A percentile compares a stretch with the other conserved stretches of the same genome.
Evolutionary conservation across 2,113 vertebrate species (phyloP).

Genomic region (Pao palembangensis): DNA sequence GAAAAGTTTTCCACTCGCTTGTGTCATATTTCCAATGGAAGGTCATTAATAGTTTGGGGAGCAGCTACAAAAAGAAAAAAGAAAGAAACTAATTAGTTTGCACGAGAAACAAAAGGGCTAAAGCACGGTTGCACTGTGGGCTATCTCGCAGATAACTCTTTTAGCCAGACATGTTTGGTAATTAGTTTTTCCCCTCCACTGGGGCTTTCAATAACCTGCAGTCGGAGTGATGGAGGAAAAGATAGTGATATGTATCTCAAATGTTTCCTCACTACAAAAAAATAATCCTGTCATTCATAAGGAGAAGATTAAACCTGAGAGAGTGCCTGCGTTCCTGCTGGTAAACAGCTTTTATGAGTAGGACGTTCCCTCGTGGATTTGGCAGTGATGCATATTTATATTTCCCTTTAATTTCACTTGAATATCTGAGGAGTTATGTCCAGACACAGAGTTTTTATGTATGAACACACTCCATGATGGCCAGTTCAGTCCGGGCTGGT

Average conservation of each 20-base stretch:
- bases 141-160: slow-evolving; percentile 72
- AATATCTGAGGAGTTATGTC: background rate
- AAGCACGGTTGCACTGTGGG: slow-evolving; percentile 69
- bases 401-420: background rate
- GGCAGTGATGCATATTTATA: slow-evolving; percentile 38
- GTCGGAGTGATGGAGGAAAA: slow-evolving; percentile 67
- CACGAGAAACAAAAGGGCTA: slow-evolving; percentile 64
- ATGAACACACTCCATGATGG: background rate
- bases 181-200: slow-evolving; percentile 74
- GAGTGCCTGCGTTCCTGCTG: slow-evolving; percentile 41
- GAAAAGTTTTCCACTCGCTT: slow-evolving; percentile 66
- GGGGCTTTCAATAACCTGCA: slow-evolving; percentile 75
- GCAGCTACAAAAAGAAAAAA: slow-evolving; percentile 49
- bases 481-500: background rate
- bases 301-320: slow-evolving; percentile 64
- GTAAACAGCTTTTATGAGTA: slow-evolving; percentile 58
- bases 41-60: slow-evolving; percentile 71
- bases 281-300: slow-evolving; percentile 72
- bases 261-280: slow-evolving; percentile 65
- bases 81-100: slow-evolving; percentile 71
- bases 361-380: slow-evolving; percentile 42
- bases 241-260: slow-evolving; percentile 72
- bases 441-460: background rate
- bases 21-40: slow-evolving; percentile 71
- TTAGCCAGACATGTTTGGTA: slow-evolving; percentile 71